Evolutionary conservation across 2,113 vertebrate species (phyloP), one percentile per base, ranked within the genome.

Genomic region (Callocephalon fimbriatum): DNA sequence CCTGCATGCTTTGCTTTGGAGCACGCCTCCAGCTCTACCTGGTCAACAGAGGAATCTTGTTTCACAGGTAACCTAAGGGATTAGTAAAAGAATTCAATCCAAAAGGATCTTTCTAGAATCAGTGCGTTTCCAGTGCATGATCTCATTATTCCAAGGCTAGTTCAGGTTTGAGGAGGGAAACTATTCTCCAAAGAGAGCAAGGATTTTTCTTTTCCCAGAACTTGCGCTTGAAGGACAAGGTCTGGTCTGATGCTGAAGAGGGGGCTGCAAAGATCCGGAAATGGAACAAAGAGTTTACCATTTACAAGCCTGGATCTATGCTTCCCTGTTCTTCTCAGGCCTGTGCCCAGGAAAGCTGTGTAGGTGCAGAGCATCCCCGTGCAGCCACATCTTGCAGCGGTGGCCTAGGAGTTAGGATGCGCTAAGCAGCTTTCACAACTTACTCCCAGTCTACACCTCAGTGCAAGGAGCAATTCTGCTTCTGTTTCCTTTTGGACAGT

Each of bases 161-260:
- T 40, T 47, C 63, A 37, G 19, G 14, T 18, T 12, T 8, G 42
- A 38, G 70, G 68, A 27, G 17, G 15, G 32, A 53, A 71, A 2
- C 17, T 42, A 22, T 75, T 26, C 62, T 85, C 74, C 76, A 8
- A 12, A 35, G 37, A 23, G 40, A 26, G 47, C 23, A 48, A 45
- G 27, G 54, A 5, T 25, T 78, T 61, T 54, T 10, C 63, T 74
- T 47, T 5, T n/a, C 45, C 50, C 51, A 27, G 11, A 38, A 31
- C 6, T 37, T 35, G 12, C 8, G 8, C 0, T 0, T 3, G 48
- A 29, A 77, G 61, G 17, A 86, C n/a, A 8, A 81, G 48, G 15
- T 37, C 38, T 59, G 20, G 27, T 32, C 20, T 48, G 40, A 10
- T 19, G 38, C 16, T 67, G 87, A 63, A 56, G 48, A 72, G 59